phyloP scores from a whole-genome alignment of 1,140 invertebrate species.

The Amyelois transitella region DNA sequence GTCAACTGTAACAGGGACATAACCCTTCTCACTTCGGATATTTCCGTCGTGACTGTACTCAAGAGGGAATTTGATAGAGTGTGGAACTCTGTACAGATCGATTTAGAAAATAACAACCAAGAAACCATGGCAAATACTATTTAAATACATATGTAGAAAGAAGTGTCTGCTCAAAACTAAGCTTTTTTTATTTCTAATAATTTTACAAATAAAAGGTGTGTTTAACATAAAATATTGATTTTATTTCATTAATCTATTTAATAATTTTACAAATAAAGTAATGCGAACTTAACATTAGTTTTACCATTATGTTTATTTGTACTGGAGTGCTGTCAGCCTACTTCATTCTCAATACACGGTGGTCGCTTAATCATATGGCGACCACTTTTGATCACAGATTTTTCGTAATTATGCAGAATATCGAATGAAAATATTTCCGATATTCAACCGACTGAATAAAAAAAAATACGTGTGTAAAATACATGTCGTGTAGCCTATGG shows the following conservation, averaged over 20 bases:
- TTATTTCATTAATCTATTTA: slow-evolving; percentile 37
- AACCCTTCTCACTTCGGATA: slow-evolving; percentile 46
- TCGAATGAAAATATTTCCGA: too few relatives aligned
- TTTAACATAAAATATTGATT: slow-evolving; percentile 54
- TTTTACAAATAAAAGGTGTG: slow-evolving; percentile 29
- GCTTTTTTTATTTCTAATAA: too few relatives aligned
- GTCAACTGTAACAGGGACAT: slow-evolving; percentile 37
- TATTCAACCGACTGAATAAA: too few relatives aligned
- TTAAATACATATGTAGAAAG: neutral
- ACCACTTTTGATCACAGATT: neutral
- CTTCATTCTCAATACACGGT: neutral
- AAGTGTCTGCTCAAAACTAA: too few relatives aligned
- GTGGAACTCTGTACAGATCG: slow-evolving; percentile 23
- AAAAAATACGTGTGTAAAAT: too few relatives aligned
- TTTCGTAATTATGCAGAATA: neutral
- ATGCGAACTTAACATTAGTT: slow-evolving; percentile 25
- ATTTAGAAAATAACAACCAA: neutral
- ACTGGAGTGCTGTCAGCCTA: slow-evolving; percentile 50
- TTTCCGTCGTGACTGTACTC: slow-evolving; percentile 23
- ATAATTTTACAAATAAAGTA: slow-evolving; percentile 10
- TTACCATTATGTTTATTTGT: slow-evolving; percentile 49
- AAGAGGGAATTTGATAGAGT: slow-evolving; percentile 51
- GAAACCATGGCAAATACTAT: neutral
- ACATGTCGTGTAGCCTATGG: too few relatives aligned
- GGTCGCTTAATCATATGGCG: neutral